Base-by-base conservation (phyloP, 2,797 vertebrate genomes). In the Sciurus carolinensis region DNA sequence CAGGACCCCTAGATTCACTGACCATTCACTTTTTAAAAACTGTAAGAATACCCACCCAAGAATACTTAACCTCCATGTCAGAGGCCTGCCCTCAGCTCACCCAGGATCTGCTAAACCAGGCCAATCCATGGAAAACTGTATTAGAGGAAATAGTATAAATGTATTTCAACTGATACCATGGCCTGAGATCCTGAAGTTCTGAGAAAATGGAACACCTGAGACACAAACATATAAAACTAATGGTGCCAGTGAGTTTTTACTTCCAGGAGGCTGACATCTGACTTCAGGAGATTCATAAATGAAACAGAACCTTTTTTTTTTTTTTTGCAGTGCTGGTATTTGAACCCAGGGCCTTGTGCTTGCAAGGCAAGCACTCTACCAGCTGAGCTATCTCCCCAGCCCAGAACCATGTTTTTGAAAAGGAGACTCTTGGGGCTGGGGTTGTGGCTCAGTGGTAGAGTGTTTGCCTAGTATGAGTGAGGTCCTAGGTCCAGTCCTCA, bases 1-100 rank as follows among this genome's bases (percentile, higher is more conserved):
- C 96, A 94, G 90, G 93, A 96, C 93, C 92, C 91, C 87, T 93
- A 62, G 84, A 94, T 93, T 94, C 94, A 93, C 67, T 93, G 84
- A 59, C 98, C 86, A 95, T 92, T 96, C 71, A 67, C n/a, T 15
- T 96, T 87, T 97, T 98, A 95, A 95, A 94, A 98, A 98, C 90
- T 90, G 94, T 79, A 91, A 85, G 92, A 98, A 92, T 97, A 96
- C 95, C 95, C 96, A 92, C 93, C 98, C 96, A 98, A 97, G 97
- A 96, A 96, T 97, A 97, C 96, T 95, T 98, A 98, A 84, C 96
- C 52, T 90, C 91, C n/a, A 71, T 85, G 86, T 95, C 87, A 83
- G 66, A 81, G 72, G 71, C 67, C 87, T 79, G 67, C 93, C 84
- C 82, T 90, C 26, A 0, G 1, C 47, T 76, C 80, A 89, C 85